Evolutionary conservation across 2,888 invertebrate genomes (phyloP).

Genomic region (Nymphalis polychloros): DNA sequence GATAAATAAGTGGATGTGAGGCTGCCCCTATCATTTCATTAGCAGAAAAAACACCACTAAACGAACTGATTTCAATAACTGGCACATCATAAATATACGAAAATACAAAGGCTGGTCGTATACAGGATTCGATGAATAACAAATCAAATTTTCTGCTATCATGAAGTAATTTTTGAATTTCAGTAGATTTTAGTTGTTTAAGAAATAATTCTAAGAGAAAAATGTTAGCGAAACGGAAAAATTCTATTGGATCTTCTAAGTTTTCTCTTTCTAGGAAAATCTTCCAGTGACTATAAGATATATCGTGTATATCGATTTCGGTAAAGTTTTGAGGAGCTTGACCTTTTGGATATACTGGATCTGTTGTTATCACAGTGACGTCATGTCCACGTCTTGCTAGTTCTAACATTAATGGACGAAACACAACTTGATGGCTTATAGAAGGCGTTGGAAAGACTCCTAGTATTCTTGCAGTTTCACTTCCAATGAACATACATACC

Average conservation of each 20-base stretch:
- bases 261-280: neutral
- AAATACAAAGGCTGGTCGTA: conserved; percentile 39
- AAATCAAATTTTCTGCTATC: conserved; percentile 46
- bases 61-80: conserved; percentile 48
- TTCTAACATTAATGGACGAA: conserved; percentile 7
- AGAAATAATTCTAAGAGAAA: conserved; percentile 1
- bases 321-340: neutral
- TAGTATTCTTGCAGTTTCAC: conserved; percentile 2
- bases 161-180: conserved; percentile 26
- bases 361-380: neutral
- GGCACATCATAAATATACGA: conserved; percentile 48
- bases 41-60: conserved; percentile 40
- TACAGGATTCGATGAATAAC: conserved; percentile 45
- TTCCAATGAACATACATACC: neutral
- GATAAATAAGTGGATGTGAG: conserved; percentile 20
- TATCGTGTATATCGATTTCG: neutral
- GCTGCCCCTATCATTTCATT: conserved; percentile 41
- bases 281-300: neutral
- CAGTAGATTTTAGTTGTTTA: conserved; percentile 19
- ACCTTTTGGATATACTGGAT: conserved; percentile 1
- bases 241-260: neutral
- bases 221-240: too few relatives aligned
- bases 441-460: conserved; percentile 1
- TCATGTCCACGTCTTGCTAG: neutral
- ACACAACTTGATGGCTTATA: conserved; percentile 1